Evolutionary conservation across 2,888 invertebrate species (phyloP).

Genomic region (Dynastes hyllus): DNA sequence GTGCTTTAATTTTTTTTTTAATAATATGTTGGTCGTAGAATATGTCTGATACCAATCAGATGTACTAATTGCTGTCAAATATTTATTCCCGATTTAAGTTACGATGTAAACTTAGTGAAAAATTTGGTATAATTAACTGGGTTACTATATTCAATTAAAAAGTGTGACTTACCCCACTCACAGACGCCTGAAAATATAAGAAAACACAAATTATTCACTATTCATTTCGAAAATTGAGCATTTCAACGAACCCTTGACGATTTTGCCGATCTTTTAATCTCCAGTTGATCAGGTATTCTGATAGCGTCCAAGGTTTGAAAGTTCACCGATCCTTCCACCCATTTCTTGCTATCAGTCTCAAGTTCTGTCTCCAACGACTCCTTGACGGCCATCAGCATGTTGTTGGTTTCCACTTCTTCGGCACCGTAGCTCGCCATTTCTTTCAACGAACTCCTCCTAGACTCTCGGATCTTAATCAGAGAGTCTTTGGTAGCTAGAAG

Average conservation of each 20-base stretch:
- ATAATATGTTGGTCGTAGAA: too few relatives aligned
- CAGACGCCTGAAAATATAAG: constrained; percentile 12
- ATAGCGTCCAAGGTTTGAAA: constrained; percentile 50
- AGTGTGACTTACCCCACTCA: neutral
- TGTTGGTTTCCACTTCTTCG: constrained; percentile 30
- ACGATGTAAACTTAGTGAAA: too few relatives aligned
- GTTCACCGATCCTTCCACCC: constrained; percentile 38
- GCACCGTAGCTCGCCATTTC: neutral
- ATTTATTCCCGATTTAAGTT: too few relatives aligned
- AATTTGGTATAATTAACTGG: too few relatives aligned
- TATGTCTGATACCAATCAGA: too few relatives aligned
- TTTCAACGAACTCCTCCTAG: constrained; percentile 41
- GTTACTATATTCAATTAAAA: too few relatives aligned
- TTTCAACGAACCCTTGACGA: constrained; percentile 39
- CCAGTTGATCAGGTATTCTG: constrained; percentile 46
- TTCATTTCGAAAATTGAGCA: neutral
- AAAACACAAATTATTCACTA: neutral
- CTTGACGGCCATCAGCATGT: constrained; percentile 42
- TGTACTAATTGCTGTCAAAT: too few relatives aligned
- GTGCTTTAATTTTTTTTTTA: too few relatives aligned
- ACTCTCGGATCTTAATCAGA: constrained; percentile 57
- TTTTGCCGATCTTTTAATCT: constrained; percentile 41
- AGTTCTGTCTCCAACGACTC: constrained; percentile 19
- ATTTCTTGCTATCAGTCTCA: neutral
- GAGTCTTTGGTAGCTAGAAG: constrained; percentile 60